Evolutionary conservation across 2,113 vertebrate species (phyloP), one percentile per base, ranked within the genome.

Genomic region (Rallus limicola): DNA sequence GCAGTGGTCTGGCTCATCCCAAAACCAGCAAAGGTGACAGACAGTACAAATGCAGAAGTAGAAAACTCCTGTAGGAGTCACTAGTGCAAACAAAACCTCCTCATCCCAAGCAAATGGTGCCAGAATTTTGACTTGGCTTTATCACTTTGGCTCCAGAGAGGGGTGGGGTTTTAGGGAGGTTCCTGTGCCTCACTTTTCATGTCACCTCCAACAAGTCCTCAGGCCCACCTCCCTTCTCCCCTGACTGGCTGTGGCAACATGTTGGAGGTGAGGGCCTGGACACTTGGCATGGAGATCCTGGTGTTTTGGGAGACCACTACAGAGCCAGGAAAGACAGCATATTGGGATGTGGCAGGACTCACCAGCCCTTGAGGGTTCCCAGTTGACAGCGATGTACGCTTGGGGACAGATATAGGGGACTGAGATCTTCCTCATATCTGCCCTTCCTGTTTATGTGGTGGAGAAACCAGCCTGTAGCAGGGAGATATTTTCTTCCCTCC

Each of bases 241-340:
- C 16, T 21, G 16, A 4, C 24, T 3, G 4, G 60, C 38, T 59
- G 23, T 1, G 4, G 36, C 42, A 4, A 0, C 1, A 0, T 24
- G 25, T 40, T 9, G 10, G 40, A 82, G 23, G 21, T 15, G 1
- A 4, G 15, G 19, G 9, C 10, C 33, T 65, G 34, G 17, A 44
- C 29, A 36, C 86, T 0, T 58, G 36, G 31, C 48, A 64, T 1
- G 13, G 63, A 75, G 16, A 14, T 23, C 6, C 16, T 68, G 34
- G 5, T 1, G 1, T 20, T 90, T 50, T 58, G 46, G 62, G 64
- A 60, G 20, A 70, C 10, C 1, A 1, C 5, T 75, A 33, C 5
- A 76, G 76, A 75, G 6, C 9, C 2, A 6, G 19, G 31, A 63
- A 53, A 59, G 13, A 26, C 3, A 3, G 40, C 50, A 38, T 0